Evolutionary conservation across 2,888 invertebrate genomes (phyloP), one percentile per base, ranked within the genome.

Genomic region (Drosophila nr. perissopoda): DNA sequence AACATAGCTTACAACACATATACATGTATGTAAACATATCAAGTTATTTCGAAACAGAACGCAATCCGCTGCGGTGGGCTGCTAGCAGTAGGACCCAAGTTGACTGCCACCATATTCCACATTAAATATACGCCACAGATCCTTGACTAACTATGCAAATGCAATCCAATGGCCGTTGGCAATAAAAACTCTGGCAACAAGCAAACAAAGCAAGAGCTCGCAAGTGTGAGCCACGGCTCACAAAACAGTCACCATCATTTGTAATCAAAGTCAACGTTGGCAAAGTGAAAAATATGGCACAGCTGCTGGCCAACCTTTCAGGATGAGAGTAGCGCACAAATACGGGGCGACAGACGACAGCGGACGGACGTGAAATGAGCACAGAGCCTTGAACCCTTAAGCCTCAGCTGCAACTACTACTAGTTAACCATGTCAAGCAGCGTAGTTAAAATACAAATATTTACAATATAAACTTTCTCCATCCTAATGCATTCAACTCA

Each of bases 201-300:
- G 51, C 69, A 57, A 49, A 62, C 67, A 74, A 64, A 66, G 40
- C 60, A 54, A 65, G 54, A 45, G 42, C 62, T 33, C 49, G 72
- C 62, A 65, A 72, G 59, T 73, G 63, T 58, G 59, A 60, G 60
- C 36, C 64, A 59, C 49, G 54, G 42, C 56, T 54, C 51, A 45
- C 53, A 60, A 62, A 65, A 57, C 71, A 69, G 64, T 58, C 73
- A 67, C 82, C 76, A 81, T 89, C 83, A 89, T 79, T 87, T 85
- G 78, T 79, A 82, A 85, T 89, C 89, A 89, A 83, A 84, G 79
- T 80, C 82, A 83, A 67, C 71, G 73, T 63, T 59, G 75, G 68
- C 73, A 76, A 76, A 59, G 59, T 69, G 69, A 67, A 80, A 69
- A 69, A 76, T 73, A 67, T 68, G 62, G 59, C 80, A 78, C 66